A percentile compares a stretch with the other conserved stretches of the same genome.
Conservation (phyloP, 2,888 invertebrate species). For the Lordiphosa fenestrarum region DNA sequence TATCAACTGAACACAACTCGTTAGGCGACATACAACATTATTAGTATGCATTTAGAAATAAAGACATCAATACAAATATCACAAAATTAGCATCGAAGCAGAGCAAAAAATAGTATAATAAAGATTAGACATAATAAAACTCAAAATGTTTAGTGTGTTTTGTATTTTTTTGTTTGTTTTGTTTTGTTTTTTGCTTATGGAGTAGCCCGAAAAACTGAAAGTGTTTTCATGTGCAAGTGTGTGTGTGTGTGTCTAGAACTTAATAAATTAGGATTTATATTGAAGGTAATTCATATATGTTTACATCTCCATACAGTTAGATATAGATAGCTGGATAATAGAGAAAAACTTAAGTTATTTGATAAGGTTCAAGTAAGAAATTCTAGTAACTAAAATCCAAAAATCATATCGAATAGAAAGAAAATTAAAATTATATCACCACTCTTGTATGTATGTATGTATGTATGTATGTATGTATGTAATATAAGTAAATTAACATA, state of each 20-base stretch:
- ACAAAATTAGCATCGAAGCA: slow-evolving; percentile 72
- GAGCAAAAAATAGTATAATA: slow-evolving; percentile 40
- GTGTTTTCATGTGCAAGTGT: slow-evolving; percentile 24
- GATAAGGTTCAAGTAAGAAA: slow-evolving; percentile 31
- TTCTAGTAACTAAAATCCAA: slow-evolving; percentile 35
- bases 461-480: slow-evolving; percentile 48
- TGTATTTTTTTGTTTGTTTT: slow-evolving; percentile 37
- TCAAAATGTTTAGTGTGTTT: slow-evolving; percentile 56
- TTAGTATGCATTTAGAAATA: slow-evolving; percentile 31
- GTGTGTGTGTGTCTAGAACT: slow-evolving; percentile 35
- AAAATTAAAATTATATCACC: slow-evolving; percentile 76
- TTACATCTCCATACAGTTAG: slow-evolving; percentile 27
- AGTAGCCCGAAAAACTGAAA: slow-evolving; percentile 53
- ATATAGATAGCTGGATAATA: slow-evolving; percentile 32
- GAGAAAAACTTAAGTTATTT: slow-evolving; percentile 31
- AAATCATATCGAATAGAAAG: slow-evolving; percentile 48
- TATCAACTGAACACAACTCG: slow-evolving; percentile 68
- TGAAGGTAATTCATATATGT: slow-evolving; percentile 61
- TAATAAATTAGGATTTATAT: slow-evolving; percentile 63
- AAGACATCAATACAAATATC: slow-evolving; percentile 62
- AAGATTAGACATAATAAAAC: slow-evolving; percentile 58
- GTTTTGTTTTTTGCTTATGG: slow-evolving; percentile 41
- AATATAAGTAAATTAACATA: slow-evolving; percentile 31
- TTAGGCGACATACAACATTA: slow-evolving; percentile 43
- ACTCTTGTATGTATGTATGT: slow-evolving; percentile 62